Conservation (phyloP, 2,888 invertebrate species). For the Silvanus unidentatus region DNA sequence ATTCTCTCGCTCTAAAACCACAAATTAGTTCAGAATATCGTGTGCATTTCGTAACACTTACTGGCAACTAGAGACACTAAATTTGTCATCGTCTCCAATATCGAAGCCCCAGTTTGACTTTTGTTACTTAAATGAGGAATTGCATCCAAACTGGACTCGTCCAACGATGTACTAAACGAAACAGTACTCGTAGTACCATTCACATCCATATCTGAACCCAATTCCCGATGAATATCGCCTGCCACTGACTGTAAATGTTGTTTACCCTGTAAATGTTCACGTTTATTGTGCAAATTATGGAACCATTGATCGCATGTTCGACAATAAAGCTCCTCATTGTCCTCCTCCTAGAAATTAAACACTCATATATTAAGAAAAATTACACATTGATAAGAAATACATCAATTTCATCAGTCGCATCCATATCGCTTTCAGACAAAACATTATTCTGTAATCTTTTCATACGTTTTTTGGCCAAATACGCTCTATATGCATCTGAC, state of each 20-base stretch:
- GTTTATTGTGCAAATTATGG: constrained; percentile 53
- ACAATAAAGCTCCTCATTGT: constrained; percentile 53
- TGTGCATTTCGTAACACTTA: too few relatives aligned
- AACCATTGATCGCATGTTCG: constrained; percentile 56
- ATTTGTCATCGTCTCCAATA: constrained; percentile 40
- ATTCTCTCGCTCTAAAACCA: constrained; percentile 41
- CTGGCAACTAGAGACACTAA: constrained; percentile 38
- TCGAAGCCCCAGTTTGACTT: constrained; percentile 18
- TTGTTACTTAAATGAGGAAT: constrained; percentile 25
- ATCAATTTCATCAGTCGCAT: constrained; percentile 51
- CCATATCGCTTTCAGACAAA: constrained; percentile 48
- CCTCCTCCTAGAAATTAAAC: constrained; percentile 51
- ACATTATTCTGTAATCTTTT: constrained; percentile 45
- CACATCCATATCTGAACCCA: constrained; percentile 31
- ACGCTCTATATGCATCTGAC: constrained; percentile 52
- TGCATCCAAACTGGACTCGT: constrained; percentile 45
- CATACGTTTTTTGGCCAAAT: constrained; percentile 49
- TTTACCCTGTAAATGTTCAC: constrained; percentile 53
- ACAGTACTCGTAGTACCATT: constrained; percentile 18
- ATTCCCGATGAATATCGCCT: constrained; percentile 42
- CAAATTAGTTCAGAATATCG: neutral
- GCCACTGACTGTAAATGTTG: constrained; percentile 50
- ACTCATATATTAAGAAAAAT: too few relatives aligned
- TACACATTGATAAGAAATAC: constrained; percentile 28
- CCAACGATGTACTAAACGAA: constrained; percentile 37